Evolutionary conservation across 2,113 vertebrate genomes (phyloP), one percentile per base, ranked within the genome.

Genomic region (Gila orcuttii): DNA sequence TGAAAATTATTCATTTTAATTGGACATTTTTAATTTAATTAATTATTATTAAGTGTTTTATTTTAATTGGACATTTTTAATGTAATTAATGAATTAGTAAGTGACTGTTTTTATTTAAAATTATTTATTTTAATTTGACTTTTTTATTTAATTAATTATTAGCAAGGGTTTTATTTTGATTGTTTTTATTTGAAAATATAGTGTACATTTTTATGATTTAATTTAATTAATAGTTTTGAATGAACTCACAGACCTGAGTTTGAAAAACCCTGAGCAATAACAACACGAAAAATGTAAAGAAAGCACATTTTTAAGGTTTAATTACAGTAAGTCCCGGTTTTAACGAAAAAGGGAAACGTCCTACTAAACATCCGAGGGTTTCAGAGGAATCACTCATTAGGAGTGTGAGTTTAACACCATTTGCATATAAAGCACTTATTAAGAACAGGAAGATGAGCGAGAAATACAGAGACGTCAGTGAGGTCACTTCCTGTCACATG

Each of bases 401-500:
- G 42, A 0, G 2, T 47, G 71, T 15, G 42, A 25, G n/a, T 75
- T 17, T 25, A 75, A 25, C 71, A 75, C n/a, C 42, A 25, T 3
- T 25, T 47, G 71, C 71, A 74, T 23, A 74, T 2, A 3, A 12
- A 73, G 69, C 33, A n/a, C 11, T 45, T 74, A 74, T 25, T 74
- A 15, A 74, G n/a, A 15, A 25, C 42, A 47, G 71, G 11, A 74
- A 74, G 71, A 47, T 25, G 25, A 50, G 10, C 45, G 1, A 77
- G 50, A 71, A 5, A 19, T n/a, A 64, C 23, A 80, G 1, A 85
- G 68, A 81, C 21, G 55, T 25, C 74, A 13, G 52, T 25, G 82
- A 60, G 60, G 75, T 71, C 60, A 80, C 57, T 83, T 71, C 79
- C 76, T 88, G 81, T 68, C 71, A 25, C 66, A 75, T 50, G 73